Evolutionary conservation across 1,140 invertebrate genomes (phyloP).

Genomic region (Thaumatotibia leucotreta): DNA sequence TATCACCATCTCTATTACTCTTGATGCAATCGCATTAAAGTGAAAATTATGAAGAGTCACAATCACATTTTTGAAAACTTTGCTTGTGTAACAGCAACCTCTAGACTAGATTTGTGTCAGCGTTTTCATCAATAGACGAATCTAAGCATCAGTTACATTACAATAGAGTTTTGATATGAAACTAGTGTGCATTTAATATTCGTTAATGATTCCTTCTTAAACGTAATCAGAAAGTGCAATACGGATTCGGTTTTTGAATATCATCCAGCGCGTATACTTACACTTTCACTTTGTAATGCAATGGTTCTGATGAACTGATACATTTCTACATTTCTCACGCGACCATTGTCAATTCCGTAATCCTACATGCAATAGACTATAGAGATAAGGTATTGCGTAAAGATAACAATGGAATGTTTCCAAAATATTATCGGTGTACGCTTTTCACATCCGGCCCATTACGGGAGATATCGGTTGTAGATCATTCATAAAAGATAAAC

Average conservation of each 20-base stretch:
- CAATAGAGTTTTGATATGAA: too few relatives aligned
- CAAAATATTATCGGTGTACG: slow-evolving; percentile 2
- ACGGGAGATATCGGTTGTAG: background rate
- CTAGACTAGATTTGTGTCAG: too few relatives aligned
- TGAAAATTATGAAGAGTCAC: too few relatives aligned
- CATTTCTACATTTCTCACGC: background rate
- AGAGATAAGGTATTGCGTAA: background rate
- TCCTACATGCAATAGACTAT: slow-evolving; percentile 10
- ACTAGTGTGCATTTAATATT: too few relatives aligned
- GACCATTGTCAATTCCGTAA: slow-evolving; percentile 3
- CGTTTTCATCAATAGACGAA: too few relatives aligned
- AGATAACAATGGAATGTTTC: slow-evolving; percentile 2
- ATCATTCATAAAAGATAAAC: background rate
- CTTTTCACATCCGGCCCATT: background rate
- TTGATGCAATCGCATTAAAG: too few relatives aligned
- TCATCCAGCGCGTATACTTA: background rate
- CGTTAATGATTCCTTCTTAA: background rate
- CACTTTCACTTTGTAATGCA: background rate
- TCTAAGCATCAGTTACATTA: too few relatives aligned
- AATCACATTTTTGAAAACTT: too few relatives aligned
- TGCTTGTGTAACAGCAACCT: too few relatives aligned
- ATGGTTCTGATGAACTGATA: background rate
- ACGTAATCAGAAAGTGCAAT: background rate
- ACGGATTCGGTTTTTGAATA: background rate
- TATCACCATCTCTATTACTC: too few relatives aligned